Conservation (phyloP, 1,140 invertebrate species). For the Pseudomyrmex cubaensis region DNA sequence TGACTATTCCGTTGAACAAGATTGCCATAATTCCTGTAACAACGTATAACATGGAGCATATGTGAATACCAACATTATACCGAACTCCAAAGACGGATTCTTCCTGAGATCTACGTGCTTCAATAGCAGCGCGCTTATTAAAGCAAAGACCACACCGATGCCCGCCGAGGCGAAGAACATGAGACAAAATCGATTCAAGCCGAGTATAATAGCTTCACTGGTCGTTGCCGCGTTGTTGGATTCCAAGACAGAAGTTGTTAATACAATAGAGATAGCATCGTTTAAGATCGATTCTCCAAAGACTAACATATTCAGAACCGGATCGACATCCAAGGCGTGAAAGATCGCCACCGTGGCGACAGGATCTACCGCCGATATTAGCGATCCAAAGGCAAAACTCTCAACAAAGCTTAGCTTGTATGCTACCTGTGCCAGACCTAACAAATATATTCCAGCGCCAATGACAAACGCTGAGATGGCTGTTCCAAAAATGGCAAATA, state of each 20-base stretch:
- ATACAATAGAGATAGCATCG: slow-evolving; percentile 98
- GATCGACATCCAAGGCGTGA: slow-evolving; percentile 97
- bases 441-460: slow-evolving; percentile 96
- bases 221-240: slow-evolving; percentile 89
- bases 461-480: slow-evolving; percentile 97
- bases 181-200: slow-evolving; percentile 95
- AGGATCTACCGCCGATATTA: slow-evolving; percentile 99
- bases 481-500: slow-evolving; percentile 99
- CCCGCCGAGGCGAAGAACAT: slow-evolving; percentile 99
- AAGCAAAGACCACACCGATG: slow-evolving; percentile 97
- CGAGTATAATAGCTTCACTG: slow-evolving; percentile 94
- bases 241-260: slow-evolving; percentile 95
- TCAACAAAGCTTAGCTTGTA: slow-evolving; percentile 97
- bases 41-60: slow-evolving; percentile 91
- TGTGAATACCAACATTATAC: slow-evolving; percentile 99
- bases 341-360: slow-evolving; percentile 99
- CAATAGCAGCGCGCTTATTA: slow-evolving; percentile 96
- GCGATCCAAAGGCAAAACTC: slow-evolving; percentile 98
- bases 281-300: slow-evolving; percentile 99
- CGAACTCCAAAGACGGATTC: slow-evolving; percentile 99
- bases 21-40: slow-evolving; percentile 99
- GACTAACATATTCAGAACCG: slow-evolving; percentile 98
- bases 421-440: slow-evolving; percentile 95
- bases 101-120: slow-evolving; percentile 99
- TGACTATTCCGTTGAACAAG: slow-evolving; percentile 99